These are phyloP conservation scores for Erpornis zantholeuca DNA, from an alignment of 2,113 vertebrate genomes.

Conservation along the genomic window DNA sequence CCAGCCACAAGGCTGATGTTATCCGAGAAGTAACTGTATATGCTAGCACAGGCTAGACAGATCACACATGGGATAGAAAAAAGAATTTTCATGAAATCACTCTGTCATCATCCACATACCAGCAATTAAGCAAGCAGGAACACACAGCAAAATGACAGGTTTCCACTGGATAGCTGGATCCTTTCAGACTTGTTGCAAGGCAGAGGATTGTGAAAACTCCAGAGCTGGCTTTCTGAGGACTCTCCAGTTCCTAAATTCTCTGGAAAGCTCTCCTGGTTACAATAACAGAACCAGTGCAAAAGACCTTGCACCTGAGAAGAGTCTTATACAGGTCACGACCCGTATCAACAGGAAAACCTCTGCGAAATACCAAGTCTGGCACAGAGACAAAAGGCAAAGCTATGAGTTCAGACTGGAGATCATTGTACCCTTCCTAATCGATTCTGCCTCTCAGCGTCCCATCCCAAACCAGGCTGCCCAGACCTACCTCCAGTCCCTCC, in stretches of 20 bases:
- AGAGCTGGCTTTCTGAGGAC: neutral
- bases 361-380: neutral
- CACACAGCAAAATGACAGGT: neutral
- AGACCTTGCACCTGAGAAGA: neutral
- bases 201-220: neutral
- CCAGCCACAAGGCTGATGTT: conserved; percentile 13
- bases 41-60: neutral
- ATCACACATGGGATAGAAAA: neutral
- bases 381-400: neutral
- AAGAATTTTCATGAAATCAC: neutral
- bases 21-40: neutral
- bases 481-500: conserved; percentile 36
- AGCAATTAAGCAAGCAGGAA: neutral
- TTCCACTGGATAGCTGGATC: neutral
- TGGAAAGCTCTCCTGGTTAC: neutral
- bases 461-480: neutral
- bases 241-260: neutral
- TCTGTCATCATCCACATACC: neutral
- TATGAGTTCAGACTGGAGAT: neutral
- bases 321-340: neutral
- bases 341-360: neutral
- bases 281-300: neutral
- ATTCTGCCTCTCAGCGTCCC: neutral
- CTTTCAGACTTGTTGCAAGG: neutral
- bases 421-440: neutral